Conservation (phyloP, 2,113 vertebrate genomes). For the Varanus komodoensis region DNA sequence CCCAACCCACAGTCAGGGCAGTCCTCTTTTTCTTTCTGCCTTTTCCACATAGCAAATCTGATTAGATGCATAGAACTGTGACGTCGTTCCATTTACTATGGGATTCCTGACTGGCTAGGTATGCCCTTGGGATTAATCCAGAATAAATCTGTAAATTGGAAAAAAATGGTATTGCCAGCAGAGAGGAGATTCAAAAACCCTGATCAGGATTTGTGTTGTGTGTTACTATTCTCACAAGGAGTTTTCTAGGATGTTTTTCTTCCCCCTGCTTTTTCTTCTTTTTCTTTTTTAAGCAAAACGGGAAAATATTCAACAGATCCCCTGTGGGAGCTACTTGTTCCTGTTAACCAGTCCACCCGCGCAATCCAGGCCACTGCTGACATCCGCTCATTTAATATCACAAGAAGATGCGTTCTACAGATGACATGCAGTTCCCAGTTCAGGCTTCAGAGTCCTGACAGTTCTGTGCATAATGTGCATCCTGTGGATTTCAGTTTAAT, state of each 20-base stretch:
- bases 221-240: background rate
- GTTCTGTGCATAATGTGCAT: background rate
- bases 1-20: no score
- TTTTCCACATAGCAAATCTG: background rate
- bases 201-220: background rate
- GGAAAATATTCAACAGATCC: background rate
- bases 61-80: background rate
- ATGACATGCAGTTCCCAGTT: background rate
- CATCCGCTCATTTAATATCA: background rate
- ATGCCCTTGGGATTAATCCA: background rate
- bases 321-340: background rate
- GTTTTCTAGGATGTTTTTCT: background rate
- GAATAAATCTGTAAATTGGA: background rate
- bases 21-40: background rate
- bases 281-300: background rate
- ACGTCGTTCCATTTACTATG: background rate
- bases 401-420: background rate
- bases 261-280: background rate
- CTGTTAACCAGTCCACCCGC: background rate
- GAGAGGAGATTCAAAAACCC: background rate
- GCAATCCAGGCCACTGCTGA: background rate
- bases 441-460: background rate
- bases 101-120: background rate
- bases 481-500: background rate
- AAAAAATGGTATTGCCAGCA: background rate